phyloP scores from a whole-genome alignment of 1,140 invertebrate species.

The Eciton burchellii region DNA sequence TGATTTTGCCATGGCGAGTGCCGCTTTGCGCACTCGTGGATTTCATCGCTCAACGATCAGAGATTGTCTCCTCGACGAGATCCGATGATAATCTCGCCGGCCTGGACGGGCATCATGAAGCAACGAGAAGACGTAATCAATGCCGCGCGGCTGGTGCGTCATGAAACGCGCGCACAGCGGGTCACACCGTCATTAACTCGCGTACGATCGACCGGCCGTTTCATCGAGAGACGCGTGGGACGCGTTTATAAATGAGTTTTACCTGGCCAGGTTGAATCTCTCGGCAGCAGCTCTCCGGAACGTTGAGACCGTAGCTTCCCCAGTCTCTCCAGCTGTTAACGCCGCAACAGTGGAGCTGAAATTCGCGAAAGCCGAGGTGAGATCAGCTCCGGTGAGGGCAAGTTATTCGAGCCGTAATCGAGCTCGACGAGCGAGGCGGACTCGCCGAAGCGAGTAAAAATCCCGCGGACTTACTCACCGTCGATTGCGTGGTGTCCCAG shows the following conservation, averaged over 20 bases:
- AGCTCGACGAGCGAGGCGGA: not conserved
- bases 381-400: constrained; percentile 2
- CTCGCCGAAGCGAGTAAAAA: too few relatives aligned
- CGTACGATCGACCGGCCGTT: not conserved
- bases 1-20: not conserved
- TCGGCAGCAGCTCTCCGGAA: constrained; percentile 93
- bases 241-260: constrained; percentile 67
- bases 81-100: not conserved
- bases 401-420: not conserved
- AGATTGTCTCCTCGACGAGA: not conserved
- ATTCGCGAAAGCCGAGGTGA: constrained; percentile 52
- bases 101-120: not conserved
- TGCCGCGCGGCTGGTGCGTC: not conserved
- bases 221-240: constrained; percentile 8
- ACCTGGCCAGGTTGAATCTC: constrained; percentile 88
- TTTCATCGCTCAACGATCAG: not conserved
- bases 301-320: constrained; percentile 86
- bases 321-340: constrained; percentile 91
- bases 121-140: not conserved
- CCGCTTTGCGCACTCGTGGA: not conserved
- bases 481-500: constrained; percentile 93
- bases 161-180: constrained; percentile 13
- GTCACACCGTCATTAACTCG: constrained; percentile 48
- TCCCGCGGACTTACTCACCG: constrained; percentile 78
- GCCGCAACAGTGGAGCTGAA: constrained; percentile 93